These are phyloP conservation scores for Coleophora flavipennella DNA, from an alignment of 2,888 invertebrate genomes.

Conservation along the genomic window DNA sequence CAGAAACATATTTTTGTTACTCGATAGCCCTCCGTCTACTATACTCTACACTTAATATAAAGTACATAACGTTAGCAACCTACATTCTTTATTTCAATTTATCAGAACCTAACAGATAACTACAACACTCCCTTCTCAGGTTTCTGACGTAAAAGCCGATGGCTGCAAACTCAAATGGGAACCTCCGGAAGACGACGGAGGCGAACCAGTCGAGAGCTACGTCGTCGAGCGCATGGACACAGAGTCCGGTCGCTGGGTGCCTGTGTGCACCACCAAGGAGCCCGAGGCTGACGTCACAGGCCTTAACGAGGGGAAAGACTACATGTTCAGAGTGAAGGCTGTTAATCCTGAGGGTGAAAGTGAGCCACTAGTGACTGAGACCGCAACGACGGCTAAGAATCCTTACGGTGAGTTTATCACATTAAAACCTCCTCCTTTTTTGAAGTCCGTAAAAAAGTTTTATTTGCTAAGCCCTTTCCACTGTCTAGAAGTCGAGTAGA, in stretches of 20 bases:
- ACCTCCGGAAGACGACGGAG: slow-evolving; percentile 97
- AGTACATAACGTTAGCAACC: too few relatives aligned
- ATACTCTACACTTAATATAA: too few relatives aligned
- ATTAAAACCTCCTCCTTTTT: too few relatives aligned
- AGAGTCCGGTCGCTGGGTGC: slow-evolving; percentile 94
- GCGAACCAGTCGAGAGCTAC: slow-evolving; percentile 93
- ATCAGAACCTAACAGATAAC: too few relatives aligned
- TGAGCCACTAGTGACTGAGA: slow-evolving; percentile 94
- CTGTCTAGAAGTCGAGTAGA: too few relatives aligned
- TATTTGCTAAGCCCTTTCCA: too few relatives aligned
- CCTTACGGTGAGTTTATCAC: slow-evolving; percentile 90
- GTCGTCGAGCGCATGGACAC: slow-evolving; percentile 97
- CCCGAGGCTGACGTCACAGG: slow-evolving; percentile 92
- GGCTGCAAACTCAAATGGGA: slow-evolving; percentile 97
- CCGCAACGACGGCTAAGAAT: slow-evolving; percentile 96
- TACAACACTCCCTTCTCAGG: slow-evolving; percentile 25
- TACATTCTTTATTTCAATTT: too few relatives aligned
- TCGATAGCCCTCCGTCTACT: too few relatives aligned
- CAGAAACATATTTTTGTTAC: too few relatives aligned
- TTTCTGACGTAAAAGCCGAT: slow-evolving; percentile 90
- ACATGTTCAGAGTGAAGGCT: slow-evolving; percentile 97
- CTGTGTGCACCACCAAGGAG: slow-evolving; percentile 79
- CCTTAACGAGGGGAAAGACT: slow-evolving; percentile 96
- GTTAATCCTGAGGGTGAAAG: slow-evolving; percentile 97
- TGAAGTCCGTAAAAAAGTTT: too few relatives aligned